Evolutionary conservation across 2,888 invertebrate species (phyloP), one percentile per base, ranked within the genome.

Genomic region (Melitaea athalia): DNA sequence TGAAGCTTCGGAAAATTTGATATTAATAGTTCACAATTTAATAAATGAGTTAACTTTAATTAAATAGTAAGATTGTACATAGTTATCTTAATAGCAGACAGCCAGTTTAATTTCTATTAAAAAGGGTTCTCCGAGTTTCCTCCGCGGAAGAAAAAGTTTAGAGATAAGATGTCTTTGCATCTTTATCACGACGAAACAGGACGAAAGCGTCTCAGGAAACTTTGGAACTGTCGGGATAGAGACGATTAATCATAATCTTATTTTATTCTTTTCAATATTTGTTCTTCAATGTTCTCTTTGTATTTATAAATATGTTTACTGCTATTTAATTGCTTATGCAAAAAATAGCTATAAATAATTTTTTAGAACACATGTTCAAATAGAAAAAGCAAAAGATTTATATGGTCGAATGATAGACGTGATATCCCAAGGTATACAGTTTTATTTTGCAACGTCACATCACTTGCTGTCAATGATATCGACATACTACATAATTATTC

Each of bases 91-190:
- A 87, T 86, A 84, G 83, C 84, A 83, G 82, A 81, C 81, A 79
- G 81, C 81, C 81, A 81, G 85, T 88, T 89, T 85, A 85, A 88
- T 86, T 88, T 88, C 86, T 85, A 87, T 88, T 87, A 86, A 87
- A 86, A 86, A 76, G 84, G 86, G 82, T 84, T 77, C 70, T 65
- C 73, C 71, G 75, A 79, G 81, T 76, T 81, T 81, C 81, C 79
- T 78, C 81, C 81, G 82, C 83, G 81, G 81, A 79, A 84, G 86
- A 88, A 91, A 89, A 90, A 90, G 85, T 91, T 89, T 81, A 80
- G 80, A 85, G 89, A 91, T 90, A 91, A 90, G 89, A 87, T 87
- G 86, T 84, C 86, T 86, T 87, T 85, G 84, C 84, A 83, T 84
- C 85, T 82, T 77, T 78, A 77, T 78, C 76, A 72, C 74, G 69